A percentile compares a stretch with the other conserved stretches of the same genome.
These are phyloP conservation scores for Notarius lentiginosus DNA, from an alignment of 2,113 vertebrate genomes.

Conservation along the genomic window DNA sequence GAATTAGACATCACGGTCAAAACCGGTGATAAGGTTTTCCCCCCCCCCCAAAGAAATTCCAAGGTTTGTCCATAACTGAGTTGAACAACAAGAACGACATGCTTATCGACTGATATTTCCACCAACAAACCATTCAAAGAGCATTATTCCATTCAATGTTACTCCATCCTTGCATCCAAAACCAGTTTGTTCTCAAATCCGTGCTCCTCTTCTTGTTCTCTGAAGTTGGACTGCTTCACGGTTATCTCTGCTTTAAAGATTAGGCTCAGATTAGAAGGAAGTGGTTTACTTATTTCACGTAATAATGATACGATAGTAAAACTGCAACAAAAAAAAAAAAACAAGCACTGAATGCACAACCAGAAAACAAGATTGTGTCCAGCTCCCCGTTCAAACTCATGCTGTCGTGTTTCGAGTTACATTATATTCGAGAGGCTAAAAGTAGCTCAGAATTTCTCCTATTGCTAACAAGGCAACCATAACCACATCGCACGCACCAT, in stretches of 20 bases:
- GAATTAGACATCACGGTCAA: background rate
- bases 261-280: conserved; percentile 26
- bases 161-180: background rate
- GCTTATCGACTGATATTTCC: conserved; percentile 10
- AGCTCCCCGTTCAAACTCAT: background rate
- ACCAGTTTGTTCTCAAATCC: background rate
- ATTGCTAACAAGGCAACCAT: conserved; percentile 66
- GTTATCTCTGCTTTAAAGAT: conserved; percentile 54
- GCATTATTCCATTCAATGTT: background rate
- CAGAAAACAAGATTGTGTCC: background rate
- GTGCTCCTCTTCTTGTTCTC: background rate
- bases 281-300: conserved; percentile 30
- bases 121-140: conserved; percentile 6
- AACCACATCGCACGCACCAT: conserved; percentile 70
- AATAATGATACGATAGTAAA: conserved; percentile 23
- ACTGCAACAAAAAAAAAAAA: background rate
- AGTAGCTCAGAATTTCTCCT: conserved; percentile 64
- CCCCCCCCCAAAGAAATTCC: conserved; percentile 9
- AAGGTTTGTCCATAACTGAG: conserved; percentile 7
- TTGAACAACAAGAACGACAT: background rate
- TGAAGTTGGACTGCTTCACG: conserved; percentile 11
- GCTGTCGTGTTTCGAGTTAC: conserved; percentile 2
- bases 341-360: background rate
- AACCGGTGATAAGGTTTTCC: conserved; percentile 18
- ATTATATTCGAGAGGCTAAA: conserved; percentile 28